Percentiles rank a stretch among this genome's conserved stretches.
Conservation (phyloP, 2,888 invertebrate species). For the Abrostola triplasia region DNA sequence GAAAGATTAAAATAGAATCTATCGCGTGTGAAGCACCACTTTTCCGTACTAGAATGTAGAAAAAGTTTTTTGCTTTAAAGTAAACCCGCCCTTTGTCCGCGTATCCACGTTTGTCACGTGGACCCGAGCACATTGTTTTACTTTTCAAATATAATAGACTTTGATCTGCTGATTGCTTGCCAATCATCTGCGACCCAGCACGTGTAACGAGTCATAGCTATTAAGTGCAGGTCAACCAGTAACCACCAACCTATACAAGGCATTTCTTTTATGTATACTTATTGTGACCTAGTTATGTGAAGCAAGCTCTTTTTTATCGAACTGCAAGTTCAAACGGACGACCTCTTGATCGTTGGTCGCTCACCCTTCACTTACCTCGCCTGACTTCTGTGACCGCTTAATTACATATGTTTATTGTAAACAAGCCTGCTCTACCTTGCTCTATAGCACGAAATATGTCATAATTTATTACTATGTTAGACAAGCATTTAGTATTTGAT, state of each 20-base stretch:
- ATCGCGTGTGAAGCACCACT: conserved; percentile 84
- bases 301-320: background rate
- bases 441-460: background rate
- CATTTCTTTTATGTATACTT: background rate
- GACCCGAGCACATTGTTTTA: conserved; percentile 69
- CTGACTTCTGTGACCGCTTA: background rate
- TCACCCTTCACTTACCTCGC: background rate
- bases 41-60: conserved; percentile 81
- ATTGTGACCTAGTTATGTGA: background rate
- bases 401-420: background rate
- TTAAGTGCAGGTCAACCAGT: conserved; percentile 10
- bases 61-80: conserved; percentile 72
- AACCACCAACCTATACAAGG: conserved; percentile 6
- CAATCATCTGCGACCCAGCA: conserved; percentile 71
- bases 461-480: no score
- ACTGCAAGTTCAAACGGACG: background rate
- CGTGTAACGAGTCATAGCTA: conserved; percentile 58
- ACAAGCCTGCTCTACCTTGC: background rate
- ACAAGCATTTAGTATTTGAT: background rate
- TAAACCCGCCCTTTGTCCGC: conserved; percentile 74
- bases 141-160: conserved; percentile 72
- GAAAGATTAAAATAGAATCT: conserved; percentile 85
- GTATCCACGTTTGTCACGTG: conserved; percentile 79
- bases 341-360: background rate
- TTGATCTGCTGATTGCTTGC: conserved; percentile 75